Conservation (phyloP, 1,140 invertebrate species). For the Aphidius ervi region DNA sequence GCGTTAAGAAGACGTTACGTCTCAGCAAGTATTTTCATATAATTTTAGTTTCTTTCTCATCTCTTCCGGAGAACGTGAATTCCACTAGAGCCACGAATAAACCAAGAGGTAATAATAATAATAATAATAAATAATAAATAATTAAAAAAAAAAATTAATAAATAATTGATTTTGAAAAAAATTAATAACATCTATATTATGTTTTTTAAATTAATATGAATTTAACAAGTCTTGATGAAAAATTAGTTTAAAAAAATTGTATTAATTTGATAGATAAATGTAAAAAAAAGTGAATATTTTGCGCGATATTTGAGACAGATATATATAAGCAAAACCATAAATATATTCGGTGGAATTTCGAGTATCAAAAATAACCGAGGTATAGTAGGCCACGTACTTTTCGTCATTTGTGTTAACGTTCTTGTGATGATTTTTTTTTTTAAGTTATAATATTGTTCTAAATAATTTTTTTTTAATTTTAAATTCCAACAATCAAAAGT, state of each 20-base stretch:
- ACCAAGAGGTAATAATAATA: neutral
- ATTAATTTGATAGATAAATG: no score
- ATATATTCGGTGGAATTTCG: constrained; percentile 44
- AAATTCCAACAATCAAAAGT: no score
- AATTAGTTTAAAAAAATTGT: no score
- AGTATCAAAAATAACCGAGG: constrained; percentile 46
- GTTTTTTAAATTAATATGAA: no score
- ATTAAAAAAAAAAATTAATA: neutral
- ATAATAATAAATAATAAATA: constrained; percentile 5
- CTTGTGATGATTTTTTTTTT: no score
- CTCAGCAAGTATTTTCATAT: constrained; percentile 6
- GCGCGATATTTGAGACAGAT: constrained; percentile 30
- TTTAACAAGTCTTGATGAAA: no score
- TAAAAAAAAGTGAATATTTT: neutral
- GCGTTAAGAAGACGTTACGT: constrained; percentile 7
- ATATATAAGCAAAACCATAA: constrained; percentile 27
- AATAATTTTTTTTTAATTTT: no score
- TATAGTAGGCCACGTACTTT: constrained; percentile 27
- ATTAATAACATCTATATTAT: no score
- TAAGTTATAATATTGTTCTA: no score
- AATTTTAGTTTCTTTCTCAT: constrained; percentile 11
- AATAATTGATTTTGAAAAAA: no score
- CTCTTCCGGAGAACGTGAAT: constrained; percentile 8
- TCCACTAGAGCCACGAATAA: neutral
- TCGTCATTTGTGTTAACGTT: constrained; percentile 5